Base-by-base conservation (phyloP, 30 jellyfish, hydroid and myxozoan genomes). In the Sanderia malayensis region DNA sequence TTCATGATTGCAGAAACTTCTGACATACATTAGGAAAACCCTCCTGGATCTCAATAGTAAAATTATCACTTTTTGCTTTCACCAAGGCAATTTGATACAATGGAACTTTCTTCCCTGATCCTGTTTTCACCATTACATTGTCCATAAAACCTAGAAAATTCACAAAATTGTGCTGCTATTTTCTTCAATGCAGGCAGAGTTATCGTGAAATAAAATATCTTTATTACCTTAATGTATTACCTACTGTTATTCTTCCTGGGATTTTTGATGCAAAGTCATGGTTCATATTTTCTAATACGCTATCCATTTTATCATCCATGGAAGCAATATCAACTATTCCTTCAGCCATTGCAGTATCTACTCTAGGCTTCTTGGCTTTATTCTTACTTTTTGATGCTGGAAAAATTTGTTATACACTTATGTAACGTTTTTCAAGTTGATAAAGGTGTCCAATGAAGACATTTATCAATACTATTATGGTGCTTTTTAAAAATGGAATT, bases 201-300 rank as follows among this genome's bases (percentile, higher is more conserved):
- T n/a, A n/a, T n/a, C n/a, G n/a, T n/a, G n/a, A n/a, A n/a, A n/a
- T n/a, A n/a, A n/a, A n/a, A n/a, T n/a, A n/a, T n/a, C n/a, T n/a
- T n/a, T n/a, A n/a, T n/a, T n/a, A n/a, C n/a, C n/a, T n/a, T n/a
- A n/a, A n/a, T n/a, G n/a, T n/a, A 2, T 55, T 41, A 76, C 88
- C 88, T 62, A 75, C 15, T 7, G 88, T 76, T 18, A 76, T 76
- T 29, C 88, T 44, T 11, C 33, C 27, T 45, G 88, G 88, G 7
- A 76, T 59, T 24, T 76, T 76, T 76, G 88, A 18, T 3, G 88
- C 80, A 64, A 76, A 34, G 7, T 63, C 88, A 30, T 76, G 66
- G 33, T 25, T 52, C 80, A 76, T 25, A 45, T 76, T 76, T 22
- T 62, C 80, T 26, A 76, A 25, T 0, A 76, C 80, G 17, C 32